Base-by-base conservation (phyloP, 2,113 vertebrate genomes). In the Mirza zaza region DNA sequence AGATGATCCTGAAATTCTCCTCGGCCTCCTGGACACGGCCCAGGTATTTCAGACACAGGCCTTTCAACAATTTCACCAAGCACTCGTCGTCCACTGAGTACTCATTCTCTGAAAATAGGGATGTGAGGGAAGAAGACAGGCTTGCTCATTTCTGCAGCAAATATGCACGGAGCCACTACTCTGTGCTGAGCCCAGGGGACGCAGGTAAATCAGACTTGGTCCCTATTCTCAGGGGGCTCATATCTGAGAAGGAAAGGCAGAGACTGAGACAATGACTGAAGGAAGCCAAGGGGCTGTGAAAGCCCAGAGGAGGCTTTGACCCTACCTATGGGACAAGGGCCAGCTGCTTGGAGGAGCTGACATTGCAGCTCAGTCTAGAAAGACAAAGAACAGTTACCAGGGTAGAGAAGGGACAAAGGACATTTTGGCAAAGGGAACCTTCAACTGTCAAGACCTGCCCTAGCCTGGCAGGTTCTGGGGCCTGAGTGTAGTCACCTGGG, bases 11-110 rank as follows among this genome's bases (percentile, higher is more conserved):
- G 97, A 99, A 99, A 98, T 99, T 99, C 77, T 99, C 99, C 97
- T 99, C 99, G 0, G 99, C 99, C 97, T 99, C 99, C 39, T 98
- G 98, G 34, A 98, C 98, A 83, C 98, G 99, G 80, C 99, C 99
- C 97, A 99, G 98, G 97, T 99, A 99, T 98, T 99, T 99, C 88
- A 99, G 99, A 97, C 99, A 99, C 27, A 99, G 98, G 34, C 99
- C 99, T 98, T 99, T 99, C 94, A 99, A 98, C 52, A 99, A 97
- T 95, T 99, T 99, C 97, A 99, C 97, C 97, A 99, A 97, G 36
- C 99, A 99, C 95, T 99, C 99, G 93, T 99, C 99, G 96, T 99
- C 99, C 97, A 98, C 98, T 61, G 99, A 98, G 90, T 99, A 99
- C 96, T 99, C 99, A 0, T 98, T 98, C 96, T 98, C 99, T 99